A percentile compares a stretch with the other conserved stretches of the same genome.
phyloP scores from a whole-genome alignment of 1,140 invertebrate species.

The Coptotermes formosanus region DNA sequence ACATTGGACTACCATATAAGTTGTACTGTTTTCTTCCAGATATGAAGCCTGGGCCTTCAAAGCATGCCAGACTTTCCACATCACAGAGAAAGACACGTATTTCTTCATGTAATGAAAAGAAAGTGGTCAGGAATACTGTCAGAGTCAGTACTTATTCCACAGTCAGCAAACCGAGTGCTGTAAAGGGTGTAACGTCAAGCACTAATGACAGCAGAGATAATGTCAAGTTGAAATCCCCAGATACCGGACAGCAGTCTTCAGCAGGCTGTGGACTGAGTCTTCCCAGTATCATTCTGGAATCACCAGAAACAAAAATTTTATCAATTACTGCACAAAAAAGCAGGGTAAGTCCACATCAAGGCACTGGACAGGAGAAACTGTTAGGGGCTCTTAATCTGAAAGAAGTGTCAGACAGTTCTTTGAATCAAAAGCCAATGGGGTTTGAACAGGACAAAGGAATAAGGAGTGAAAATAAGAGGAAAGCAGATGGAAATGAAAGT shows the following conservation, averaged over 20 bases:
- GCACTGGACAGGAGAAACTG: neutral
- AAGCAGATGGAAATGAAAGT: neutral
- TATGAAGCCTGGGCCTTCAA: too few relatives aligned
- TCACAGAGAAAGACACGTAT: too few relatives aligned
- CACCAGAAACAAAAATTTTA: neutral
- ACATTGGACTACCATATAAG: too few relatives aligned
- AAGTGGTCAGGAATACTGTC: too few relatives aligned
- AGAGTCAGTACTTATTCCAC: too few relatives aligned
- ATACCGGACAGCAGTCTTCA: neutral
- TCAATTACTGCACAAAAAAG: neutral
- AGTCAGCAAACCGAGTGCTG: neutral
- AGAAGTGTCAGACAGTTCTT: neutral
- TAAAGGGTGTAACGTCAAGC: neutral
- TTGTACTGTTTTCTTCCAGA: too few relatives aligned
- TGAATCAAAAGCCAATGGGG: neutral
- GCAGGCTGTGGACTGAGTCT: neutral
- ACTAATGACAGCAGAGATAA: neutral
- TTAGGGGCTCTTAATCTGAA: conserved; percentile 6
- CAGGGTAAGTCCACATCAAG: neutral
- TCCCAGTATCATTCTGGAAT: neutral
- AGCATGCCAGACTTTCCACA: too few relatives aligned
- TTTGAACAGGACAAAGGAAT: neutral
- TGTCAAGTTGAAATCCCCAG: neutral
- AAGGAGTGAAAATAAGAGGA: neutral
- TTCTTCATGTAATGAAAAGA: too few relatives aligned